phyloP scores from a whole-genome alignment of 2,113 vertebrate genomes.

The Laticauda laticaudata region DNA sequence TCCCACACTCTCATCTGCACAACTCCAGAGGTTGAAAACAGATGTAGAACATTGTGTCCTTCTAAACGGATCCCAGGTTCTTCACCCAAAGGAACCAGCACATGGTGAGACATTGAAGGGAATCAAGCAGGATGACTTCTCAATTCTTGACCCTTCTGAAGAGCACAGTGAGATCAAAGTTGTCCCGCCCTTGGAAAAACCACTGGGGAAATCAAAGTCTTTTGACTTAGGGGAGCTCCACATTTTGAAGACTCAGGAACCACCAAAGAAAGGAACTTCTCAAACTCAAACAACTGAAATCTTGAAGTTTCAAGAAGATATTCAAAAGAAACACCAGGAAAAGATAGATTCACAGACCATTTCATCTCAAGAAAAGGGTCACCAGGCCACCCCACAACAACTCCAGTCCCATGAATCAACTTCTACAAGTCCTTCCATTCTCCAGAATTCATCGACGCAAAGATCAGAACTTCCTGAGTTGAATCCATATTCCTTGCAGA shows the following conservation, averaged over 20 bases:
- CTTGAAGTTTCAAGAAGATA: background rate
- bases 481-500: background rate
- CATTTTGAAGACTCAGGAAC: background rate
- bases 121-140: background rate
- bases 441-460: background rate
- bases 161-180: background rate
- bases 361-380: background rate
- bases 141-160: background rate
- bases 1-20: too few relatives aligned
- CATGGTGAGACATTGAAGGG: background rate
- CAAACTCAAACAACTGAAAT: background rate
- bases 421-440: background rate
- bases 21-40: background rate
- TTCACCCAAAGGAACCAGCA: background rate
- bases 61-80: background rate
- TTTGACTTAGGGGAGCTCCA: slow-evolving; percentile 1
- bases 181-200: background rate
- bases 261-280: background rate
- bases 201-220: slow-evolving; percentile 7
- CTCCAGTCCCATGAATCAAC: background rate
- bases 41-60: background rate
- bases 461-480: background rate
- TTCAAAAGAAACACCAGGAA: background rate
- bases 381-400: background rate
- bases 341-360: too few relatives aligned